Percentiles rank a stretch among this genome's conserved stretches.
Conservation (phyloP, 2,888 invertebrate genomes). For the Drosophila acutilabella region DNA sequence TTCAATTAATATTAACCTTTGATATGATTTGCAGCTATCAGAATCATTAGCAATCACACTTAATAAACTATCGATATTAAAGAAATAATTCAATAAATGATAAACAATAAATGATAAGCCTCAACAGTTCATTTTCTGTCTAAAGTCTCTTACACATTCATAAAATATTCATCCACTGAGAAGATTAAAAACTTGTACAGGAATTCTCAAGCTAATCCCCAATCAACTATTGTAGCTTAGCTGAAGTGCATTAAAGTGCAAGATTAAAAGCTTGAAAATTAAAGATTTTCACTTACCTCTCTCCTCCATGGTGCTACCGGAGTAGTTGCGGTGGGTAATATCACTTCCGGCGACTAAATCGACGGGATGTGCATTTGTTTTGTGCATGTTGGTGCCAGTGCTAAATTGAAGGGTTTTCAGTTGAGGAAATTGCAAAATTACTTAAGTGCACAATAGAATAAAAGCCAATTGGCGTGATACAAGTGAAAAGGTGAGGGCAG, state of each 20-base stretch:
- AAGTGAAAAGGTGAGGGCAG: conserved; percentile 4
- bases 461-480: conserved; percentile 8
- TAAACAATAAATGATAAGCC: no score
- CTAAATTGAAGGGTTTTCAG: conserved; percentile 54
- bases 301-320: conserved; percentile 77
- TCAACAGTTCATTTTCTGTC: no score
- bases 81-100: no score
- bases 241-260: conserved; percentile 24
- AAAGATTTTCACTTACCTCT: conserved; percentile 75
- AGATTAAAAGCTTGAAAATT: neutral
- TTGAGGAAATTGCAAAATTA: conserved; percentile 34
- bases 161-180: neutral
- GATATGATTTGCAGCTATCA: no score
- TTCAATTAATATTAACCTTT: no score
- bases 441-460: conserved; percentile 35
- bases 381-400: conserved; percentile 83
- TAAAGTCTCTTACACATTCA: neutral
- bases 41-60: no score
- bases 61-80: no score
- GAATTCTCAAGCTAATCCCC: neutral
- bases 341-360: conserved; percentile 82
- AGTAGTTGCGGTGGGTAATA: conserved; percentile 77
- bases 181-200: neutral
- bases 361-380: conserved; percentile 71
- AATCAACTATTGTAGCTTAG: conserved; percentile 1